Base-by-base conservation (phyloP, 2,888 invertebrate genomes). In the Saturnia pavonia region DNA sequence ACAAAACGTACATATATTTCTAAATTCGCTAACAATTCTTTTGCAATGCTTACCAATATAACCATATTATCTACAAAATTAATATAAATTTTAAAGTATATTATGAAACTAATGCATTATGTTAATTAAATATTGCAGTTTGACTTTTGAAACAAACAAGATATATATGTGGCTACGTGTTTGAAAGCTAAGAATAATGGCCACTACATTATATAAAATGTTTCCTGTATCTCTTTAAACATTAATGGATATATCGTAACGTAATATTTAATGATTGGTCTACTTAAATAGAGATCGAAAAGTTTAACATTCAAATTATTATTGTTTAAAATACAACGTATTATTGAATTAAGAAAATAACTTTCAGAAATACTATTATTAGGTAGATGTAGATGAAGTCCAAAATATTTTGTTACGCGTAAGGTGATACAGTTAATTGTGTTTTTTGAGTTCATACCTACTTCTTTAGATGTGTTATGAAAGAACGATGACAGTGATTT, bases 31-130 rank as follows among this genome's bases (percentile, higher is more conserved):
- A 60, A 6, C 14, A 60, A 27, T 60, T 14, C 14, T 27, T 60
- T 60, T 27, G 27, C 57, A 60, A 60, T 25, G n/a, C n/a, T n/a
- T n/a, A 60, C 27, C 54, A n/a, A 54, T 54, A 54, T 22, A 54
- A 54, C n/a, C 11, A 11, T 54, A 22, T 54, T 54, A 54, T 22
- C 54, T 54, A 11, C 11, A 22, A 60, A 27, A 27, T 60, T 60
- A 60, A 60, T 19, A 27, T 19, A 60, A 4, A 25, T 60, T 60
- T n/a, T 27, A 60, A 60, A 60, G 27, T 25, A 14, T 60, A 27
- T 60, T 60, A 4, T 14, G 57, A 27, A 60, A 60, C 14, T 4
- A 60, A 60, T 60, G 57, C 57, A 60, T 60, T 60, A 60, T 60
- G 57, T 19, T 60, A 60, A 60, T 27, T 60, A 14, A 27, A 60